A percentile compares a stretch with the other conserved stretches of the same genome.
Evolutionary conservation across 2,113 vertebrate species (phyloP).

Genomic region (Tachysurus vachellii): DNA sequence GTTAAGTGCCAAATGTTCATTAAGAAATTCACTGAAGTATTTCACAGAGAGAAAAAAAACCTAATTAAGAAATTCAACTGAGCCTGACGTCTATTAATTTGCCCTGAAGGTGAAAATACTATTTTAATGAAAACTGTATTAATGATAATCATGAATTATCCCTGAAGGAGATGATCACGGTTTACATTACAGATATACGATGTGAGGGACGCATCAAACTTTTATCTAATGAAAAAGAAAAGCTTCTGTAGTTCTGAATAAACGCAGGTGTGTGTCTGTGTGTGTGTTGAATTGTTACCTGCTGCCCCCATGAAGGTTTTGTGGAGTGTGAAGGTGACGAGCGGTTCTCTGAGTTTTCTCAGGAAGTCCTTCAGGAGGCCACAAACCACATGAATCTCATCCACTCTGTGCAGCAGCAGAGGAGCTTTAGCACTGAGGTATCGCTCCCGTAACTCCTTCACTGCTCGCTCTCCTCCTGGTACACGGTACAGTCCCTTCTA

Average conservation of each 20-base stretch:
- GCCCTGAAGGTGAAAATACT: background rate
- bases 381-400: constrained; percentile 82
- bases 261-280: background rate
- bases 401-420: constrained; percentile 63
- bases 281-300: constrained; percentile 60
- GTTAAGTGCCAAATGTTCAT: background rate
- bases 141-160: background rate
- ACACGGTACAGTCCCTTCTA: constrained; percentile 83
- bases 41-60: background rate
- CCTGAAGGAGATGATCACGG: background rate
- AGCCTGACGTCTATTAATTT: background rate
- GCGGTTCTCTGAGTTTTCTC: constrained; percentile 79
- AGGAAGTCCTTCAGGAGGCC: constrained; percentile 86
- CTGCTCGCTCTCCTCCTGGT: constrained; percentile 73
- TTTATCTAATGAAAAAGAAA: background rate
- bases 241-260: background rate
- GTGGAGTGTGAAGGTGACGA: constrained; percentile 83
- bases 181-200: background rate
- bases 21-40: background rate
- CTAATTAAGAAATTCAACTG: background rate
- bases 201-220: background rate
- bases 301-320: constrained; percentile 76
- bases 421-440: constrained; percentile 65
- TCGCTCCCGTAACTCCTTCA: constrained; percentile 76
- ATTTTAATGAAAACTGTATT: background rate